A percentile compares a stretch with the other conserved stretches of the same genome.
Evolutionary conservation across 2,113 vertebrate genomes (phyloP).

Genomic region (Thamnaconus septentrionalis): DNA sequence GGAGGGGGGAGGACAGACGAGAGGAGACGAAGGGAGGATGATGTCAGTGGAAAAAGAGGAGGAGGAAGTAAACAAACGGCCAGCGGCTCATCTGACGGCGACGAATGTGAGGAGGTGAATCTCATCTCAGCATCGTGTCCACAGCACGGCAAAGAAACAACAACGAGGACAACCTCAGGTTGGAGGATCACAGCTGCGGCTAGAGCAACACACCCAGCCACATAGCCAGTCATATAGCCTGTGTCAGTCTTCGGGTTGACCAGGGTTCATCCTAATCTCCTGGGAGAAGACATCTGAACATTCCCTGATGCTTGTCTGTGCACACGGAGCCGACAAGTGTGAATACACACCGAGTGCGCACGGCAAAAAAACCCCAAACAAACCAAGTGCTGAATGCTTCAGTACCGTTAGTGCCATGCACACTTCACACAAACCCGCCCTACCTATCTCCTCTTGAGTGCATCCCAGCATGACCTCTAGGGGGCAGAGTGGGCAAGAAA

Average conservation of each 20-base stretch:
- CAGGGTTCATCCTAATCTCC: no score
- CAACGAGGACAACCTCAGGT: conserved; percentile 34
- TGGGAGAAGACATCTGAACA: no score
- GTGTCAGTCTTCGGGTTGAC: no score
- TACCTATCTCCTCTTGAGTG: conserved; percentile 77
- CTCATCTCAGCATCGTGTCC: conserved; percentile 49
- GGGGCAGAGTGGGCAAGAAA: conserved; percentile 51
- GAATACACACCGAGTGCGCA: conserved; percentile 37
- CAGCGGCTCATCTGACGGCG: conserved; percentile 48
- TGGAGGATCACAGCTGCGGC: conserved; percentile 14
- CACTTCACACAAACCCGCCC: conserved; percentile 63
- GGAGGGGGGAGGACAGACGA: conserved; percentile 1
- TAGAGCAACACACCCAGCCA: background rate
- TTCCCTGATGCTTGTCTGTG: no score
- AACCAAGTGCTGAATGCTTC: conserved; percentile 1
- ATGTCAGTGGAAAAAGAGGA: conserved; percentile 19
- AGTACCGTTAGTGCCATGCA: background rate
- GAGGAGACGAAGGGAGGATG: conserved; percentile 44
- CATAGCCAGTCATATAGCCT: no score
- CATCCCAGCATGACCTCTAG: conserved; percentile 76
- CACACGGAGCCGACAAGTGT: conserved; percentile 18
- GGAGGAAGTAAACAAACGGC: conserved; percentile 41
- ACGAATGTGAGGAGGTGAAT: conserved; percentile 29
- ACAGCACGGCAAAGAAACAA: conserved; percentile 35
- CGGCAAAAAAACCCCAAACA: conserved; percentile 15